Evolutionary conservation across 2,113 vertebrate species (phyloP), one percentile per base, ranked within the genome.

Genomic region (Microtus pennsylvanicus): DNA sequence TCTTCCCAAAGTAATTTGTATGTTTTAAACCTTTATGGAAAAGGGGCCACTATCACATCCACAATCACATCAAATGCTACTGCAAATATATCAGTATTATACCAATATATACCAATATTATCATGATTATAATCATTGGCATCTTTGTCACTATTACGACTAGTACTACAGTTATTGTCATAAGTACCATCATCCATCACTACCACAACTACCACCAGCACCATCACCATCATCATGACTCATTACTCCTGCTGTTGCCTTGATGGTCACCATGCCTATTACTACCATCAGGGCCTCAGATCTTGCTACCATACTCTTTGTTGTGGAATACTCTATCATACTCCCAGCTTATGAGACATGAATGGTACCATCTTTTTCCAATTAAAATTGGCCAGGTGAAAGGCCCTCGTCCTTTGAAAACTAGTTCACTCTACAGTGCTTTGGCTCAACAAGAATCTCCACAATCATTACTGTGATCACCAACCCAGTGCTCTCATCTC

Each of bases 181-280:
- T 30, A 8, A 45, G 16, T 5, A 24, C 28, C 2, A 28, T 74
- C 19, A 47, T 28, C 33, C 33, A 52, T 26, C 61, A 86, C 14
- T 10, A 42, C 6, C 2, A 74, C 16, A 4, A 45, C 42, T 30
- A 14, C 21, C 1, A 28, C n/a, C 21, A 65, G 9, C 28, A 11
- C 12, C 1, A 42, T 3, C 24, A 47, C 2, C 11, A 14, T 9
- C 38, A 42, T 42, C 38, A 42, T 42, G 38, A 42, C 38, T 42
- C 38, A 42, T 42, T 42, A 42, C 38, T 42, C 38, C 38, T 42
- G 3, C 16, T 61, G 10, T 14, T n/a, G 14, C 4, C 1, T 1
- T 21, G 30, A 45, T 9, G 45, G 14, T 30, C 28, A 11, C 30
- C 11, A n/a, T 9, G 1, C 0, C n/a, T 21, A 0, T 4, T 9